Evolutionary conservation across 1,140 invertebrate genomes (phyloP).

Genomic region (Hesperophylax magnus): DNA sequence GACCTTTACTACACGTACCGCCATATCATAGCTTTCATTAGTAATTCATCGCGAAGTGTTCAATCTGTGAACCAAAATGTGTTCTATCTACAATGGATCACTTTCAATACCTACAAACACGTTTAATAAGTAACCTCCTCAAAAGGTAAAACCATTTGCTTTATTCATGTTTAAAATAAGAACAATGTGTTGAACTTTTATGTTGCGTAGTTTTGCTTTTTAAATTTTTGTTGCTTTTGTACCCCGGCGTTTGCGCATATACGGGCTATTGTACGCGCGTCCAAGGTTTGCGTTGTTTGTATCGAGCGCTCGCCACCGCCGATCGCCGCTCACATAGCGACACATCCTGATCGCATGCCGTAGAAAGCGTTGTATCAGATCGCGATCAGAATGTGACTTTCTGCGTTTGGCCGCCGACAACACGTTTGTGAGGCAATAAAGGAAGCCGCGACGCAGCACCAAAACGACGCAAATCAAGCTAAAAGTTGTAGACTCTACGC

Average conservation of each 20-base stretch:
- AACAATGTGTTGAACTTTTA: neutral
- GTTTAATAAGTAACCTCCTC: too few species aligned
- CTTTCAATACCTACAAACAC: too few species aligned
- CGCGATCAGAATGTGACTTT: conserved; percentile 11
- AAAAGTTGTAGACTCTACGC: neutral
- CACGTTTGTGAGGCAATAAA: conserved; percentile 47
- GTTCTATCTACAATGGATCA: neutral
- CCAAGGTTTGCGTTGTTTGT: conserved; percentile 43
- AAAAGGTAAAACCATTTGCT: too few species aligned
- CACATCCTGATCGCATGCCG: conserved; percentile 27
- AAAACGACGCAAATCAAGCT: conserved; percentile 5
- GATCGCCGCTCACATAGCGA: conserved; percentile 30
- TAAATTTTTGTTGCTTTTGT: too few species aligned
- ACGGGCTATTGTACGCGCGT: conserved; percentile 28
- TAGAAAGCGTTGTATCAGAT: neutral
- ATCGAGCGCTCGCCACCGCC: conserved; percentile 32
- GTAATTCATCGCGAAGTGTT: conserved; percentile 45
- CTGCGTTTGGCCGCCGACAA: neutral
- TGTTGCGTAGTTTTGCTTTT: neutral
- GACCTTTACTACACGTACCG: neutral
- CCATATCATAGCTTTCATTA: conserved; percentile 41
- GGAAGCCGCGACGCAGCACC: neutral
- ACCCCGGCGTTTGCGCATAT: conserved; percentile 12
- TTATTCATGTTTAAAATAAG: neutral
- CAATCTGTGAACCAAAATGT: conserved; percentile 26